Evolutionary conservation across 35 echinoderm and acorn worm species (phyloP), one percentile per base, ranked within the genome.

Genomic region (Anneissia japonica): DNA sequence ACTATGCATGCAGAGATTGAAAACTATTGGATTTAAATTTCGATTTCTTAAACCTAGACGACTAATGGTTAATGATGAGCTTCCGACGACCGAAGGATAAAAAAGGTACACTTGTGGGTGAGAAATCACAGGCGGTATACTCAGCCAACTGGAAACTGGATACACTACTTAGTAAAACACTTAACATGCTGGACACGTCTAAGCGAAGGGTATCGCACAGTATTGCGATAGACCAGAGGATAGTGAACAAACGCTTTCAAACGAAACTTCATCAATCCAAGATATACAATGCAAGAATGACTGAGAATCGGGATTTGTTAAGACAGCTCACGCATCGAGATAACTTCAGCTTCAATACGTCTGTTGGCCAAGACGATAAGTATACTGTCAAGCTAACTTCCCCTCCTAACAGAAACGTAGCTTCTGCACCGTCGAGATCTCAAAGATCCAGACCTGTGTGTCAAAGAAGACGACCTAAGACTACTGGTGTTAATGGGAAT

Each of bases 111-210:
- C 84, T 97, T 21, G 94, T 97, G 11, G 94, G 94, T 2, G 95
- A 98, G 73, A 98, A 93, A 76, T 98, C 95, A 28, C 95, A 98
- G 38, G 77, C 92, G 13, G 95, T 98, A 28, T 80, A 89, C 45
- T 98, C 95, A 0, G 95, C 92, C 0, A 98, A 98, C 74, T 98
- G 95, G 95, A 98, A 98, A 82, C 74, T 93, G 35, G 95, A 98
- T 82, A 79, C 85, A 3, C 81, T 98, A 74, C 28, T 98, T 19
- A 73, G 86, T 19, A 90, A 85, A 39, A 84, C 90, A 39, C 74
- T 91, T 14, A 76, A 91, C 9, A 89, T 93, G 89, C 40, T 98
- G 32, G 92, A 98, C 29, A 74, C 83, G 4, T 98, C 95, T 6
- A 90, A 93, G 37, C 79, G 76, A 72, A 32, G 95, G 5, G 92